These are phyloP conservation scores for Ichneumoninae sp. DNA, from an alignment of 2,888 invertebrate species.

Conservation along the genomic window DNA sequence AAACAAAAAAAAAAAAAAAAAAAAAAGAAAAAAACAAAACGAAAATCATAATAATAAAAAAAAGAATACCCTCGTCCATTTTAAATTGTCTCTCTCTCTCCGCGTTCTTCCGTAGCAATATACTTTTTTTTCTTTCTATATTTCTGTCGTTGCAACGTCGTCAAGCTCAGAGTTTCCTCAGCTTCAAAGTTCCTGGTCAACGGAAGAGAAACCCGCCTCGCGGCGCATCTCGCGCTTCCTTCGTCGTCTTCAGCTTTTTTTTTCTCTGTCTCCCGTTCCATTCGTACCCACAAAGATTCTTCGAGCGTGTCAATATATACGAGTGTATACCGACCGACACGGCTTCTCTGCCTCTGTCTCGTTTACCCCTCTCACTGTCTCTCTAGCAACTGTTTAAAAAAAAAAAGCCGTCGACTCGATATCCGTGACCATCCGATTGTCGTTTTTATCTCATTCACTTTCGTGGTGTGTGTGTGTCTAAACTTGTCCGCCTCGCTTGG, in stretches of 20 bases:
- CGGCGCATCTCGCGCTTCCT: slow-evolving; percentile 52
- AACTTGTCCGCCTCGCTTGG: slow-evolving; percentile 11
- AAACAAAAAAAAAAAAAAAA: no score
- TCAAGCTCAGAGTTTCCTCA: slow-evolving; percentile 55
- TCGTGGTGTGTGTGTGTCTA: not conserved
- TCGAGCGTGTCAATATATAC: slow-evolving; percentile 4
- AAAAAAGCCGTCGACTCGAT: slow-evolving; percentile 34
- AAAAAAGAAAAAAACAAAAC: slow-evolving; percentile 50
- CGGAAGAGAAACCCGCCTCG: slow-evolving; percentile 30
- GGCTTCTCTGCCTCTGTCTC: slow-evolving; percentile 1
- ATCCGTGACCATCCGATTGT: slow-evolving; percentile 37
- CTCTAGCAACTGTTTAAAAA: not conserved
- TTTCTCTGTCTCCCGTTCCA: not conserved
- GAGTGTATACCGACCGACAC: not conserved
- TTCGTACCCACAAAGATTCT: not conserved
- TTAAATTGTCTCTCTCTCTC: slow-evolving; percentile 50
- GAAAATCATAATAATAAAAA: not conserved
- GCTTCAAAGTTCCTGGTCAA: slow-evolving; percentile 42
- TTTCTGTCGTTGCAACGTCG: slow-evolving; percentile 60
- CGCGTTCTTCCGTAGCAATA: slow-evolving; percentile 35
- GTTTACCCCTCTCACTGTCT: not conserved
- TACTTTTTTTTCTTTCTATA: slow-evolving; percentile 22
- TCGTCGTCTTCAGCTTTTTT: slow-evolving; percentile 24
- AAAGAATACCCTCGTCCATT: slow-evolving; percentile 40
- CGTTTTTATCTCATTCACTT: slow-evolving; percentile 29